These are phyloP conservation scores for Cryptoprocta ferox DNA, from an alignment of 2,797 vertebrate species.

Conservation along the genomic window DNA sequence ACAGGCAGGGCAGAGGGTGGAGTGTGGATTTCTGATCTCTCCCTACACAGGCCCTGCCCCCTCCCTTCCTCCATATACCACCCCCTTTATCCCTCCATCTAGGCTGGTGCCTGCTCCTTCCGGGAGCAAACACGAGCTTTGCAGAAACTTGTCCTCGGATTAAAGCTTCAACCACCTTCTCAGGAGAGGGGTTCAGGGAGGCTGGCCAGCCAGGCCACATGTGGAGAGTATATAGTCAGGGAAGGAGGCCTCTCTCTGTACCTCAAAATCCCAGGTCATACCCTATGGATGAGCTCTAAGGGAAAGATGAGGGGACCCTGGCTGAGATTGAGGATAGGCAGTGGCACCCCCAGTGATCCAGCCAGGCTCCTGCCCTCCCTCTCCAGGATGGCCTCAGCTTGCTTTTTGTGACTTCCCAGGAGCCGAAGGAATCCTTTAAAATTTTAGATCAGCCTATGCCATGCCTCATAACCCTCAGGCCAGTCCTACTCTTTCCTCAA, in stretches of 20 bases:
- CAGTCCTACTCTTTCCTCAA: background rate
- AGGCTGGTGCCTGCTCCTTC: constrained; percentile 38
- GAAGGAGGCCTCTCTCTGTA: background rate
- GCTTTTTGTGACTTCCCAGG: background rate
- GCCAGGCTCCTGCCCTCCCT: background rate
- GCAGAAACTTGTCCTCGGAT: constrained; percentile 72
- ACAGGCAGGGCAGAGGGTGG: background rate
- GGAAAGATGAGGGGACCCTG: background rate
- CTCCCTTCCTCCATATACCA: background rate
- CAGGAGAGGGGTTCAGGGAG: background rate
- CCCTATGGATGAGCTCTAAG: background rate
- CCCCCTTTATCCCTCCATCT: constrained; percentile 66
- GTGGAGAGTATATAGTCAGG: background rate
- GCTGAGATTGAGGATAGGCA: background rate
- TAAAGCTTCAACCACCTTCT: constrained; percentile 56
- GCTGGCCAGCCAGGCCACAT: background rate
- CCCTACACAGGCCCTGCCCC: background rate
- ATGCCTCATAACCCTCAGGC: background rate
- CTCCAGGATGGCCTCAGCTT: background rate
- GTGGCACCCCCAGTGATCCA: too few relatives aligned
- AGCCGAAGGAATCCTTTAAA: background rate
- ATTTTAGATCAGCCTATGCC: background rate
- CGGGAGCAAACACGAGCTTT: constrained; percentile 44
- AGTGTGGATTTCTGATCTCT: background rate
- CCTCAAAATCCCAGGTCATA: background rate